Conservation (phyloP, 2,888 invertebrate species). For the Thera obeliscata region DNA sequence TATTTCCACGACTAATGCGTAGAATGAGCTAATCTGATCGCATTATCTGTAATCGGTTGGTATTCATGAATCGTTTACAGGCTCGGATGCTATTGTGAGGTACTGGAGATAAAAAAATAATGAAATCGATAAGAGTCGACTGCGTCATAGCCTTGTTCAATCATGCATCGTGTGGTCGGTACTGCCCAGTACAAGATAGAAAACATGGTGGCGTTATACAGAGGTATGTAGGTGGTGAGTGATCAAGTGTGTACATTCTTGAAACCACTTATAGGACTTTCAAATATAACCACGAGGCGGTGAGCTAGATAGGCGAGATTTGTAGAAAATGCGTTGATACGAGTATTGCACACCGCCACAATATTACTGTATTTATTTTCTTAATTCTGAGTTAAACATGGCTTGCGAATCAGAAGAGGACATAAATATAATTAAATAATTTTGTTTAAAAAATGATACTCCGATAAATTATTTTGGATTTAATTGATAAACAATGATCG, state of each 20-base stretch:
- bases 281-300: not conserved
- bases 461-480: not conserved
- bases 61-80: constrained; percentile 32
- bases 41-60: constrained; percentile 27
- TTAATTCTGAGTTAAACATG: no score
- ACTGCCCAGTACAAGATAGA: constrained; percentile 44
- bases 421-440: no score
- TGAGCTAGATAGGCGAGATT: not conserved
- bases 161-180: constrained; percentile 60
- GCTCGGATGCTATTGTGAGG: constrained; percentile 26
- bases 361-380: not conserved
- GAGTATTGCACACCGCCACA: not conserved
- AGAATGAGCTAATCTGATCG: constrained; percentile 27
- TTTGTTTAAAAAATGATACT: no score
- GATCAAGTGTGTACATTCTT: constrained; percentile 3
- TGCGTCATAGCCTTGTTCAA: constrained; percentile 73
- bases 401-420: no score
- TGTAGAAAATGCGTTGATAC: not conserved
- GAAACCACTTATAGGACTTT: not conserved
- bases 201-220: constrained; percentile 23
- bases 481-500: not conserved
- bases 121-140: constrained; percentile 74
- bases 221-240: not conserved
- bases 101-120: constrained; percentile 63
- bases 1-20: constrained; percentile 14